Evolutionary conservation across 2,888 invertebrate species (phyloP).

Genomic region (Rosalia funebris): DNA sequence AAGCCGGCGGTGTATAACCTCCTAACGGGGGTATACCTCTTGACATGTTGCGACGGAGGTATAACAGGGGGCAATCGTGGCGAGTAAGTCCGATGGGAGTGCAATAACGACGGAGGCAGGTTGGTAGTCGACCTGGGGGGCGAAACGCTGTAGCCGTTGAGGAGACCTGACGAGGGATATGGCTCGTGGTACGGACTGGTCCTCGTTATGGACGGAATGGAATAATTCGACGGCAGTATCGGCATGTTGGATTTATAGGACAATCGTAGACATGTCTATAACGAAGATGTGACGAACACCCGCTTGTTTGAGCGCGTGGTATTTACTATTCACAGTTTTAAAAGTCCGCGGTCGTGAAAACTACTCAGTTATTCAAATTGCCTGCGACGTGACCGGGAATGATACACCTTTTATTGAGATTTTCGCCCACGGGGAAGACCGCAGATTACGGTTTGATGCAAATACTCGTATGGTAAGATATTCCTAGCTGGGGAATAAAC

Average conservation of each 20-base stretch:
- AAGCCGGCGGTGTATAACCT: constrained; percentile 45
- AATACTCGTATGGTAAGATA: constrained; percentile 1
- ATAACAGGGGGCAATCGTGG: constrained; percentile 44
- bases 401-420: neutral
- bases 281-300: too few species aligned
- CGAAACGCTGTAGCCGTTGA: constrained; percentile 41
- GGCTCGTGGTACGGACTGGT: constrained; percentile 39
- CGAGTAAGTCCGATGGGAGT: constrained; percentile 11
- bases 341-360: too few species aligned
- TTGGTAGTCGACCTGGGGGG: constrained; percentile 35
- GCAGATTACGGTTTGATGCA: neutral
- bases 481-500: neutral
- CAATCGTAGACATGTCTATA: too few species aligned
- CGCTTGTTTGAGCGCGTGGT: too few species aligned
- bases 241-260: constrained; percentile 33
- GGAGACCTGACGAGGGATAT: constrained; percentile 37
- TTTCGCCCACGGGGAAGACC: neutral
- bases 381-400: too few species aligned
- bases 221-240: constrained; percentile 26
- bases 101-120: constrained; percentile 5
- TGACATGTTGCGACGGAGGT: constrained; percentile 26
- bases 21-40: constrained; percentile 42
- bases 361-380: too few species aligned
- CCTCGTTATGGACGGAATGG: constrained; percentile 24
- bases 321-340: too few species aligned